A percentile compares a stretch with the other conserved stretches of the same genome.
These are phyloP conservation scores for Onychomys arenicola DNA, from an alignment of 2,797 vertebrate genomes.

Conservation along the genomic window DNA sequence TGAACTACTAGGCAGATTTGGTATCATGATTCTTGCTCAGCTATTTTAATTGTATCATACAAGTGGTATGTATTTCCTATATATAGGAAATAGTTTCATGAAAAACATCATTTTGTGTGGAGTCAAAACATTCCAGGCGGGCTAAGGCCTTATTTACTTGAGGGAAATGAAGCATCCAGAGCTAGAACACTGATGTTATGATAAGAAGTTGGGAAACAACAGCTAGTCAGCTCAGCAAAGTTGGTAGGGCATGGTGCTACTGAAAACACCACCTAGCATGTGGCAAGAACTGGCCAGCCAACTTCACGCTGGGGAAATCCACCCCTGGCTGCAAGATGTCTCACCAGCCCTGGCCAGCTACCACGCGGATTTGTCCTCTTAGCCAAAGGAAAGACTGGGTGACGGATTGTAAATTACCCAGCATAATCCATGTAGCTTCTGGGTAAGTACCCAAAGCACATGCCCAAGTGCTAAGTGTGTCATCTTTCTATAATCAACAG, in stretches of 20 bases:
- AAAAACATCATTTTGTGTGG: conserved; percentile 46
- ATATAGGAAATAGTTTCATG: conserved; percentile 42
- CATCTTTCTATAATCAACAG: conserved; percentile 71
- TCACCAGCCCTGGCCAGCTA: conserved; percentile 35
- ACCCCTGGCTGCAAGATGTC: conserved; percentile 1
- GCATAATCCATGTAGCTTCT: conserved; percentile 15
- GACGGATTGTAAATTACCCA: conserved; percentile 64
- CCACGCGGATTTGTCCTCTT: not conserved
- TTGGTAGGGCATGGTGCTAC: not conserved
- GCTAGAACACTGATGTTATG: conserved; percentile 11
- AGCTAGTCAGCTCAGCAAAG: conserved; percentile 20
- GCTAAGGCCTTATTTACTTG: conserved; percentile 36
- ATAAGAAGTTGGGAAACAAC: not conserved
- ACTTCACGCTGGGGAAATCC: conserved; percentile 14
- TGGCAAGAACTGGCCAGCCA: not conserved
- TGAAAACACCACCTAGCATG: not conserved
- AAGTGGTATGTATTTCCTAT: conserved; percentile 27
- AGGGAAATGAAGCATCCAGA: conserved; percentile 5
- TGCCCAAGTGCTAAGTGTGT: not conserved
- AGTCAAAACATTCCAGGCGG: conserved; percentile 51
- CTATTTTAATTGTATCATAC: conserved; percentile 66
- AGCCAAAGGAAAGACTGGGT: conserved; percentile 25
- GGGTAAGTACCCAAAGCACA: conserved; percentile 25
- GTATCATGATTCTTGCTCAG: conserved; percentile 52
- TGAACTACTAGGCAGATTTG: conserved; percentile 39